Evolutionary conservation across 1,140 invertebrate species (phyloP).

Genomic region (Neodiprion pinetum): DNA sequence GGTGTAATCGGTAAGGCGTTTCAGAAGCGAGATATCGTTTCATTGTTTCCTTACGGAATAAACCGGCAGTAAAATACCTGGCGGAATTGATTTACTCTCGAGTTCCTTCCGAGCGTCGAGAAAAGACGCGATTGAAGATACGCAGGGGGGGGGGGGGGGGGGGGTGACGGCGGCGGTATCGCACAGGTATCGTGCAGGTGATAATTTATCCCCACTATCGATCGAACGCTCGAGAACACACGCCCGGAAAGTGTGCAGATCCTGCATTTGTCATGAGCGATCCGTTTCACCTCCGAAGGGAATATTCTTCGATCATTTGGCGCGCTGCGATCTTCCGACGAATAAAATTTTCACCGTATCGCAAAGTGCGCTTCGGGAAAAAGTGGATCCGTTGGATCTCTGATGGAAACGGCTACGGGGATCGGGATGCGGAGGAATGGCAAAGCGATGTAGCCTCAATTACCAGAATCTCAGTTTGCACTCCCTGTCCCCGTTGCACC

Average conservation of each 20-base stretch:
- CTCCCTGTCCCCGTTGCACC: not conserved
- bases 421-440: not conserved
- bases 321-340: not conserved
- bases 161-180: too few species aligned
- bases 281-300: not conserved
- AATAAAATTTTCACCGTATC: not conserved
- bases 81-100: too few species aligned
- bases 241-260: not conserved
- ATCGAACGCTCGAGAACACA: not conserved
- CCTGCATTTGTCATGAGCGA: not conserved
- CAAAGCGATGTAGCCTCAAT: not conserved
- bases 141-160: too few species aligned
- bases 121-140: too few species aligned
- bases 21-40: too few species aligned
- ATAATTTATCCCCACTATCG: not conserved
- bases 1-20: too few species aligned
- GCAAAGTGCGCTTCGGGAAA: not conserved
- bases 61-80: too few species aligned
- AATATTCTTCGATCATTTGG: not conserved
- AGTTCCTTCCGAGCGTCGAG: too few species aligned
- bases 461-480: not conserved
- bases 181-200: too few species aligned
- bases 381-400: not conserved
- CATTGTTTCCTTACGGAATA: too few species aligned
- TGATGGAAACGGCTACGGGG: not conserved